Base-by-base conservation (phyloP, 1,140 invertebrate genomes). In the Pseudomyrmex pallidus region DNA sequence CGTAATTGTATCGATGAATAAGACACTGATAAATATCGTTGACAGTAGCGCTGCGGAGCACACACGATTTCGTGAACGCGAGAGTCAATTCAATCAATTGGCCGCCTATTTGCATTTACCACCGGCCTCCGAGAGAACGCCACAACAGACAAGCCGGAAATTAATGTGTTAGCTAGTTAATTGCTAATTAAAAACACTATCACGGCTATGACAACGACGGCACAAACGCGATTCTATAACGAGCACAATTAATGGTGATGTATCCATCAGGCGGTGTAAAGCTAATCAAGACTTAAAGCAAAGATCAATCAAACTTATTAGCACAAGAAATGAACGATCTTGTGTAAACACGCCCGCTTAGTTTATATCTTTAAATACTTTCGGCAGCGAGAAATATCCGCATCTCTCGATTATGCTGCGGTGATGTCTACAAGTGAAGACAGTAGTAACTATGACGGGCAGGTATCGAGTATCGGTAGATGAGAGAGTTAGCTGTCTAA, bases 41-140 rank as follows among this genome's bases (percentile, higher is more conserved):
- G 57, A 70, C 15, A 35, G 35, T 35, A 35, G 12, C 44, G 25
- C 15, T 35, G 20, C 13, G 10, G 10, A 62, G 57, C 48, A 50
- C 15, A 50, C 57, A 62, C 15, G 44, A 83, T 87, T 74, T 72
- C 72, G 83, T 61, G 62, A 74, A 82, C 67, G 48, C 46, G 78
- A 84, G 87, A 94, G 91, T 94, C 93, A 93, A 94, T 94, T 93
- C 91, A 91, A 94, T 94, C 93, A 94, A 94, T 94, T 93, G 93
- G 89, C 87, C 90, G 91, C 86, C 92, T 93, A 93, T 94, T 94
- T 93, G 92, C 93, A 94, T 94, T 93, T 91, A 92, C 90, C 91
- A 82, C 82, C 56, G 74, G 66, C 68, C 78, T 87, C 66, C 54
- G 87, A 90, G 91, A 90, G 91, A 92, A 93, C 87, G 90, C 91